phyloP scores from a whole-genome alignment of 2,113 vertebrate species.

The Oryzias melastigma region DNA sequence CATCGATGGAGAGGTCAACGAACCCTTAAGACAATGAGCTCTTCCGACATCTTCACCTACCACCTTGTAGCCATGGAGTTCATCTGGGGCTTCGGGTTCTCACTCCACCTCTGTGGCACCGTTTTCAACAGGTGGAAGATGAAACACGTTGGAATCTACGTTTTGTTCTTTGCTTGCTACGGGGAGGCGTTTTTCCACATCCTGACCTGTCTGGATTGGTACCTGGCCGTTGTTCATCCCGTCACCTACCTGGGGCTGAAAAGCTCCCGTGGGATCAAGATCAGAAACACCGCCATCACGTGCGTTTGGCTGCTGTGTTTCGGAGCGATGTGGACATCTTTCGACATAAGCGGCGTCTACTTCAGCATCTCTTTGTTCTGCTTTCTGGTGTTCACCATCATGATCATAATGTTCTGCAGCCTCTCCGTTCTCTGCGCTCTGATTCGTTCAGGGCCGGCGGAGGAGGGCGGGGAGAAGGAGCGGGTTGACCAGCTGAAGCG shows the following conservation, averaged over 20 bases:
- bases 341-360: too few species aligned
- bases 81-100: accelerated
- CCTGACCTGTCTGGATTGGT: conserved; percentile 32
- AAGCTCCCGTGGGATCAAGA: background rate
- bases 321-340: background rate
- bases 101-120: accelerated
- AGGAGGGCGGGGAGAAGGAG: background rate
- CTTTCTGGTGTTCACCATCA: too few species aligned
- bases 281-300: conserved; percentile 1
- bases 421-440: background rate
- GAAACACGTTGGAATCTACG: background rate
- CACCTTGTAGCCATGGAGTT: conserved; percentile 1
- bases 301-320: conserved; percentile 11
- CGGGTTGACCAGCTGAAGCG: conserved; percentile 9
- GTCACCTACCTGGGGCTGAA: conserved; percentile 16
- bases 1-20: background rate
- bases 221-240: conserved; percentile 37
- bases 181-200: background rate
- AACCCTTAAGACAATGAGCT: background rate
- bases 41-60: conserved; percentile 27
- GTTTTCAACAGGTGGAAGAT: accelerated
- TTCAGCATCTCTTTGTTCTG: too few species aligned
- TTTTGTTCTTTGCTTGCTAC: accelerated
- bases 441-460: background rate
- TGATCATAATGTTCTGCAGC: background rate